These are phyloP conservation scores for Chaetodon auriga DNA, from an alignment of 2,113 vertebrate species.

Conservation along the genomic window DNA sequence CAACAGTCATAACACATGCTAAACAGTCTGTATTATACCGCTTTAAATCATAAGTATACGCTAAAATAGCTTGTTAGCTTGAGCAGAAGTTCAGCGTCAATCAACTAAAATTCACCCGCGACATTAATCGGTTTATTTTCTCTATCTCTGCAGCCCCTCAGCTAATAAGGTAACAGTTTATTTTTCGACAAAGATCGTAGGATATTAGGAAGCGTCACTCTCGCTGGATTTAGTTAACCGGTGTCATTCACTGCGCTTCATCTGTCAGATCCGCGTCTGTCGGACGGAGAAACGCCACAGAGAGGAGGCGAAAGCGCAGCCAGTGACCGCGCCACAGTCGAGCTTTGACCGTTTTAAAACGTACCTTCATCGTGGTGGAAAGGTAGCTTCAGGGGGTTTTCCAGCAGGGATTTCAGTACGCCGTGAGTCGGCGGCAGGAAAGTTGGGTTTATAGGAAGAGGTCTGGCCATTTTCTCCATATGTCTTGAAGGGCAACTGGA, in stretches of 20 bases:
- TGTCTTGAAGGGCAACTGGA: conserved; percentile 52
- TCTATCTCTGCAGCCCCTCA: background rate
- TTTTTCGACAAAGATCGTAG: conserved; percentile 11
- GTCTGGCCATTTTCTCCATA: conserved; percentile 94
- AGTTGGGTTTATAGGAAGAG: conserved; percentile 88
- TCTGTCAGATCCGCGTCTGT: conserved; percentile 33
- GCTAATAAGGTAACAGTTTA: background rate
- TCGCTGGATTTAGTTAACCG: background rate
- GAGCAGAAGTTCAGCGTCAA: conserved; percentile 11
- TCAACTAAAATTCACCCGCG: background rate
- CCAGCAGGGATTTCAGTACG: conserved; percentile 96
- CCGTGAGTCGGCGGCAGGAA: conserved; percentile 96
- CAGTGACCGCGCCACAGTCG: background rate
- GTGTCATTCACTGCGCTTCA: background rate
- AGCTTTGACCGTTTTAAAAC: background rate
- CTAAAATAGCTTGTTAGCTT: background rate
- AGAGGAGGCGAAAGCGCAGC: background rate
- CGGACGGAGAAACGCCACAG: background rate
- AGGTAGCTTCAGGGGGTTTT: conserved; percentile 96
- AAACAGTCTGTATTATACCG: accelerated
- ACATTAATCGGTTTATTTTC: background rate
- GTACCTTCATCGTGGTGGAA: conserved; percentile 95
- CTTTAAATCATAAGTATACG: background rate
- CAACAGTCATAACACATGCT: background rate
- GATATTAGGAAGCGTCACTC: background rate